Conservation (phyloP, 2,797 vertebrate genomes). For the Pterois miles region DNA sequence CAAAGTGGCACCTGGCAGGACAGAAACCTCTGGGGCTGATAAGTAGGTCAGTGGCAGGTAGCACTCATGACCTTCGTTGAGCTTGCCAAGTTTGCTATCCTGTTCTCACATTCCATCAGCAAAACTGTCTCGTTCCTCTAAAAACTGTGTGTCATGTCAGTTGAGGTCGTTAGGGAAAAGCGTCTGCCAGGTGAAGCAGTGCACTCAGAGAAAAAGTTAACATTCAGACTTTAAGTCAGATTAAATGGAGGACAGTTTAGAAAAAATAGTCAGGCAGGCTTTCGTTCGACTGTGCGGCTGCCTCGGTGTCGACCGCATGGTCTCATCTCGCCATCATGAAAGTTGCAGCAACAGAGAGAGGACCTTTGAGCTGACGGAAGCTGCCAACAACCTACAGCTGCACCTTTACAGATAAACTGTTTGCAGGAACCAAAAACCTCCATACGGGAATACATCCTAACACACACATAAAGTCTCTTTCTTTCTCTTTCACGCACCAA, state of each 20-base stretch:
- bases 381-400: constrained; percentile 67
- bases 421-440: constrained; percentile 38
- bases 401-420: constrained; percentile 78
- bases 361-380: constrained; percentile 60
- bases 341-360: constrained; percentile 41
- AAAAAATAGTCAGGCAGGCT: constrained; percentile 9
- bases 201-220: constrained; percentile 25
- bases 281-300: constrained; percentile 34
- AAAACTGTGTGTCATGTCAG: constrained; percentile 51
- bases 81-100: constrained; percentile 44
- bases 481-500: neutral
- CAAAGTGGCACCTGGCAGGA: constrained; percentile 52
- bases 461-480: constrained; percentile 14
- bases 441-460: constrained; percentile 31
- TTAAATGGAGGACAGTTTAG: constrained; percentile 13
- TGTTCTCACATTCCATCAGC: constrained; percentile 46
- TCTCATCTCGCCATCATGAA: constrained; percentile 63
- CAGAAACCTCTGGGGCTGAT: constrained; percentile 38
- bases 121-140: constrained; percentile 36
- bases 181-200: constrained; percentile 29
- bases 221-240: constrained; percentile 33
- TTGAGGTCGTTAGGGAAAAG: constrained; percentile 29
- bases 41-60: constrained; percentile 62
- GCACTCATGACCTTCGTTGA: constrained; percentile 33
- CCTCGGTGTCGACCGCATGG: constrained; percentile 35